Conservation (phyloP, 2,888 invertebrate species). For the Nipponacmea schrenckii region DNA sequence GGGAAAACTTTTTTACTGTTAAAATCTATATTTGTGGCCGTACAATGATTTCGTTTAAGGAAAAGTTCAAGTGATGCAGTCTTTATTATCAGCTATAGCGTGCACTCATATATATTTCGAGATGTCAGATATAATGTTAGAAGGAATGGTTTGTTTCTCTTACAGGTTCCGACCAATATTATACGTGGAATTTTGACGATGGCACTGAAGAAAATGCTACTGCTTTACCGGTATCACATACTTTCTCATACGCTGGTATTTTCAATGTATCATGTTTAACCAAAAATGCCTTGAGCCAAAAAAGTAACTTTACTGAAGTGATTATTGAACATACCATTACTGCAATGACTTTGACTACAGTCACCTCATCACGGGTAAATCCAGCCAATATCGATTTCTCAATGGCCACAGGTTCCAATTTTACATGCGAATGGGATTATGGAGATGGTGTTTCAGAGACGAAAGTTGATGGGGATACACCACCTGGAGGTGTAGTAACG, state of each 20-base stretch:
- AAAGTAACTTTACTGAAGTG: conserved; percentile 45
- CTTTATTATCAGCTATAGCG: no score
- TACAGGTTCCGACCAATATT: conserved; percentile 54
- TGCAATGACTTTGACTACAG: conserved; percentile 33
- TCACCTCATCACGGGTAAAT: conserved; percentile 21
- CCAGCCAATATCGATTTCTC: conserved; percentile 29
- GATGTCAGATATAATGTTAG: no score
- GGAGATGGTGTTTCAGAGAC: conserved; percentile 33
- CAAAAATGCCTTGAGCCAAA: conserved; percentile 46
- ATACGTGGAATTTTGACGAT: conserved; percentile 61
- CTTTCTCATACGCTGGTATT: conserved; percentile 38
- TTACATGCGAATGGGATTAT: conserved; percentile 46
- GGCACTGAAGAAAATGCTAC: conserved; percentile 31
- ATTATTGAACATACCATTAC: conserved; percentile 47
- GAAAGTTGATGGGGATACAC: conserved; percentile 17
- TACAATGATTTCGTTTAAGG: no score
- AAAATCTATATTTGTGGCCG: no score
- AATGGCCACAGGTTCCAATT: conserved; percentile 52
- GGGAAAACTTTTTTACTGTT: no score
- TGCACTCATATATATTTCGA: no score
- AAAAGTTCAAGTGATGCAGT: no score
- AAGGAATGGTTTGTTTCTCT: not conserved
- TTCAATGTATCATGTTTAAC: conserved; percentile 50
- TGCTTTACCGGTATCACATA: conserved; percentile 26
- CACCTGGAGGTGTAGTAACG: conserved; percentile 20